A percentile compares a stretch with the other conserved stretches of the same genome.
Evolutionary conservation across 2,888 invertebrate genomes (phyloP).

Genomic region (Cantharis lateralis): DNA sequence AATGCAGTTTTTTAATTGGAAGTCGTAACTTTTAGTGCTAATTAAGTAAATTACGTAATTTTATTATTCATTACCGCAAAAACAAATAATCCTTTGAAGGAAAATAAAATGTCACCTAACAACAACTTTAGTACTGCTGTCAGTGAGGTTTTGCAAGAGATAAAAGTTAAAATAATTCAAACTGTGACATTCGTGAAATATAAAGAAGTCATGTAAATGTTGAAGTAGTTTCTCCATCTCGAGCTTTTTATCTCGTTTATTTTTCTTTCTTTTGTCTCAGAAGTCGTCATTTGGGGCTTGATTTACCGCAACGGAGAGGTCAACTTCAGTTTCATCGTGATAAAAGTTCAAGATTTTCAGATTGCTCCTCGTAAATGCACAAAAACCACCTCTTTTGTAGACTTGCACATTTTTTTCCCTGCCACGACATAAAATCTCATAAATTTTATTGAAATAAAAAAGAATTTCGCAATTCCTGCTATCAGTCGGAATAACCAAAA

Average conservation of each 20-base stretch:
- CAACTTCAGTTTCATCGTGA: not conserved
- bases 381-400: not conserved
- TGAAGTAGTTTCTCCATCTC: not conserved
- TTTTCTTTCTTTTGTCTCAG: slow-evolving; percentile 18
- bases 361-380: not conserved
- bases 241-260: slow-evolving; percentile 5
- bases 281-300: slow-evolving; percentile 16
- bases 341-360: not conserved
- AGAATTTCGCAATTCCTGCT: too few species aligned
- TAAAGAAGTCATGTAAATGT: not conserved
- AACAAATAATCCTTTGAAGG: not conserved
- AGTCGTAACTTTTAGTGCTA: not conserved
- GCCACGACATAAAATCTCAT: not conserved
- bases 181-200: not conserved
- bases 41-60: not conserved
- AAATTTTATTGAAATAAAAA: not conserved
- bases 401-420: not conserved
- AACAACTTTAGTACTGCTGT: not conserved
- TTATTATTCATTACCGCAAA: not conserved
- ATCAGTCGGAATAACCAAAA: too few species aligned
- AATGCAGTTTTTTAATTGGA: not conserved
- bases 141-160: not conserved
- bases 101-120: not conserved
- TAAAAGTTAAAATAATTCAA: not conserved
- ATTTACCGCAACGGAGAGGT: slow-evolving; percentile 6